Base-by-base conservation (phyloP, 2,113 vertebrate species). In the Megatriorchis doriae region DNA sequence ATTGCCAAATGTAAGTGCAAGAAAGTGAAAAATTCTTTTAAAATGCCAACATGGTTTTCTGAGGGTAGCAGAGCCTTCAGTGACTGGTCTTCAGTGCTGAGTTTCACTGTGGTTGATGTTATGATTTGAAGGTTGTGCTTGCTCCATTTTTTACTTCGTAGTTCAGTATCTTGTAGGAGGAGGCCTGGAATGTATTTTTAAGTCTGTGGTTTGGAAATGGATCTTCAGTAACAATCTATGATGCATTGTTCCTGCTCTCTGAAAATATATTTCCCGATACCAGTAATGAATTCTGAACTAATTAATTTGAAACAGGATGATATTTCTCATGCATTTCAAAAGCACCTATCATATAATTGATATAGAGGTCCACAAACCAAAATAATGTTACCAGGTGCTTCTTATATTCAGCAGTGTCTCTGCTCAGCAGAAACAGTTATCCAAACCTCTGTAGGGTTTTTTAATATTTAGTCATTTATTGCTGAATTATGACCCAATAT, bases 151-250 rank as follows among this genome's bases (percentile, higher is more conserved):
- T 40, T 9, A 6, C 65, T 79, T 91, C 81, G 82, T 93, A 87
- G 86, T 88, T 97, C 92, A 93, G 42, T 78, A 62, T 59, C 63
- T 95, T 84, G 52, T 17, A 85, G 47, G 45, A 88, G 42, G 43
- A 90, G 77, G 31, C 89, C 87, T 96, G 84, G 81, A 97, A 95
- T 88, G 22, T 81, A 66, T 94, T 95, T 84, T 91, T 56, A 11
- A 71, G 9, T 79, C 91, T 92, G 32, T 9, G 2, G 4, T 40
- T 88, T 81, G 29, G 34, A 84, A 81, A 58, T 50, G 13, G 10
- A 40, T 81, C 38, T 73, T 91, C 38, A 50, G 22, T 70, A 86
- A 21, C 12, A 52, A 34, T 58, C 29, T 67, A 1, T 78, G 32
- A 36, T 47, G 16, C 14, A 20, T 77, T 50, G 8, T 65, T 83